A percentile compares a stretch with the other conserved stretches of the same genome.
Conservation (phyloP, 2,888 invertebrate species). For the Blastobasis adustella region DNA sequence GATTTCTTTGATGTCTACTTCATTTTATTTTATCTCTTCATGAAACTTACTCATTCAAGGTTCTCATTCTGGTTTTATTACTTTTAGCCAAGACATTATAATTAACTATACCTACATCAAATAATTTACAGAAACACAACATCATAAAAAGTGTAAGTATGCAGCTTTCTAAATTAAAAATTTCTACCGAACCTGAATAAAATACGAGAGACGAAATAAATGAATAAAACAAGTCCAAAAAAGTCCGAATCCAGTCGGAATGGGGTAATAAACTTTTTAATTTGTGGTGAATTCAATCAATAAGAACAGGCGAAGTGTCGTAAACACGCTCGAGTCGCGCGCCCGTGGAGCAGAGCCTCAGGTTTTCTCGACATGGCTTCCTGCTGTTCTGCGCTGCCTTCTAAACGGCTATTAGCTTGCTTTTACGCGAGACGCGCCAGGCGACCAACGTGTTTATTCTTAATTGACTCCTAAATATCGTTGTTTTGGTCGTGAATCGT, state of each 20-base stretch:
- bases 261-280: conserved; percentile 42
- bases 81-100: too few species aligned
- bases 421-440: conserved; percentile 56
- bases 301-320: conserved; percentile 47
- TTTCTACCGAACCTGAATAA: not conserved
- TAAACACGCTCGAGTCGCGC: conserved; percentile 37
- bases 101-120: too few species aligned
- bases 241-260: conserved; percentile 19
- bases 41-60: not conserved
- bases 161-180: not conserved
- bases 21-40: conserved; percentile 1
- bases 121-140: too few species aligned
- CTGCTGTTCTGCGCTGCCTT: conserved; percentile 59
- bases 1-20: conserved; percentile 30
- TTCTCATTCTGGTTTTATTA: too few species aligned
- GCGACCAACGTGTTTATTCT: conserved; percentile 55
- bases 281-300: conserved; percentile 54
- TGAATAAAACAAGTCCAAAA: conserved; percentile 7
- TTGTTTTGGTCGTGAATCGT: conserved; percentile 61
- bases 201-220: too few species aligned
- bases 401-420: conserved; percentile 57
- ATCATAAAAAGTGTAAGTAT: too few species aligned
- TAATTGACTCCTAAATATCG: conserved; percentile 67
- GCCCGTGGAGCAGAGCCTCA: conserved; percentile 38
- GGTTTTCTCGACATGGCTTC: conserved; percentile 48